Percentiles rank a stretch among this genome's conserved stretches.
These are phyloP conservation scores for Acromyrmex charruanus DNA, from an alignment of 1,140 invertebrate species.

Conservation along the genomic window DNA sequence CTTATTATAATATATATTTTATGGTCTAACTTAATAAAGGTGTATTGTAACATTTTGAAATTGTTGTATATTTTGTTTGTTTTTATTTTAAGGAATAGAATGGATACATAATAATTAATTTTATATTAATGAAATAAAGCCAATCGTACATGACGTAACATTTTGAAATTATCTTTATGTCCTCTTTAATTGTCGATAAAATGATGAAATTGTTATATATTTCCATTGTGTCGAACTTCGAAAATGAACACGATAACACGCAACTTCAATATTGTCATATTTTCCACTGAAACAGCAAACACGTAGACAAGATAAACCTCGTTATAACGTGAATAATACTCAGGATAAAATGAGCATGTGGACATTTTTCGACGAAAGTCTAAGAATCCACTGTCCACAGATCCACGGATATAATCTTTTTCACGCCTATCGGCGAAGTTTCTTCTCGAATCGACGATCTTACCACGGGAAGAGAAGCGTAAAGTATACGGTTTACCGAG, in stretches of 20 bases:
- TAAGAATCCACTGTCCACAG: neutral
- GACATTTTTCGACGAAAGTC: neutral
- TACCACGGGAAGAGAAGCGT: neutral
- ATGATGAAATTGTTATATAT: neutral
- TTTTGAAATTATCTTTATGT: neutral
- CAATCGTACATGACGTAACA: neutral
- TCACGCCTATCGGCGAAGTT: slow-evolving; percentile 23
- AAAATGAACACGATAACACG: neutral
- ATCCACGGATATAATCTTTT: slow-evolving; percentile 1
- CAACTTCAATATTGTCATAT: neutral
- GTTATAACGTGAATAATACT: slow-evolving; percentile 1
- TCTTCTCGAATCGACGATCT: slow-evolving; percentile 7
- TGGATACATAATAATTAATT: neutral
- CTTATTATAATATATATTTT: neutral
- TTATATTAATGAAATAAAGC: neutral
- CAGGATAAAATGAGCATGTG: slow-evolving; percentile 5
- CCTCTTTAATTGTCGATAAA: neutral
- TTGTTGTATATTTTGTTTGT: neutral
- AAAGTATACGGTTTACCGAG: slow-evolving; percentile 5
- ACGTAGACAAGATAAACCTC: slow-evolving; percentile 15
- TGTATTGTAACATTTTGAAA: neutral
- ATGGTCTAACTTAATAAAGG: neutral
- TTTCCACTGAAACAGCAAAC: neutral
- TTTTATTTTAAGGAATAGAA: neutral
- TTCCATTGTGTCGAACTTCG: neutral